Evolutionary conservation across 2,113 vertebrate genomes (phyloP), one percentile per base, ranked within the genome.

Genomic region (Falco punctatus): DNA sequence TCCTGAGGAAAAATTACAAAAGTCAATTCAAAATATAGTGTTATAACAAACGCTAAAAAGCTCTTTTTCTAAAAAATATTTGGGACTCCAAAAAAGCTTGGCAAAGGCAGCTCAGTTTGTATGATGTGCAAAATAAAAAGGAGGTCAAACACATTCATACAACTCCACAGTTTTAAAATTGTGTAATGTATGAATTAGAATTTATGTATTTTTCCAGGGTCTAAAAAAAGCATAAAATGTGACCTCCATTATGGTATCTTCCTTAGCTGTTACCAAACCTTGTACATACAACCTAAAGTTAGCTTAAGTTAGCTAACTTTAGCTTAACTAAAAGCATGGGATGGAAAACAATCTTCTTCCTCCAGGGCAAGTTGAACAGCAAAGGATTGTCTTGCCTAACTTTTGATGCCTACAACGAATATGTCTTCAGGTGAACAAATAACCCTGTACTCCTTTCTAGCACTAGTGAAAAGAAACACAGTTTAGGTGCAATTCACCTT

Each of bases 371-470:
- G 20, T 1, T 58, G 64, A 91, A 81, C 1, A 38, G 30, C 21
- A 58, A 79, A 33, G 15, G 4, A 59, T 59, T 30, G 17, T 59
- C 40, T 79, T 90, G 49, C 19, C 35, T 44, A 38, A 27, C 20
- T 77, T 75, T 44, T 55, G 30, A 18, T 20, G 17, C 23, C 23
- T 49, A 14, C 26, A 48, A 27, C 21, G 30, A 86, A 19, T 7
- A 38, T 2, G 2, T 64, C 24, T 69, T 42, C 83, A 73, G 18
- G 26, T 61, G 54, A 48, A 48, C 22, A 73, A 65, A 69, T 40
- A 65, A 40, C 11, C 10, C 5, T 0, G 2, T 11, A 1, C 1
- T 67, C 15, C 44, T 51, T 62, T 40, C n/a, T 24, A 58, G 10
- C 15, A 35, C 13, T 35, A 23, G 7, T n/a, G 30, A 88, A 91